phyloP scores from a whole-genome alignment of 1,140 invertebrate species.

The Pseudomyrmex cubaensis region DNA sequence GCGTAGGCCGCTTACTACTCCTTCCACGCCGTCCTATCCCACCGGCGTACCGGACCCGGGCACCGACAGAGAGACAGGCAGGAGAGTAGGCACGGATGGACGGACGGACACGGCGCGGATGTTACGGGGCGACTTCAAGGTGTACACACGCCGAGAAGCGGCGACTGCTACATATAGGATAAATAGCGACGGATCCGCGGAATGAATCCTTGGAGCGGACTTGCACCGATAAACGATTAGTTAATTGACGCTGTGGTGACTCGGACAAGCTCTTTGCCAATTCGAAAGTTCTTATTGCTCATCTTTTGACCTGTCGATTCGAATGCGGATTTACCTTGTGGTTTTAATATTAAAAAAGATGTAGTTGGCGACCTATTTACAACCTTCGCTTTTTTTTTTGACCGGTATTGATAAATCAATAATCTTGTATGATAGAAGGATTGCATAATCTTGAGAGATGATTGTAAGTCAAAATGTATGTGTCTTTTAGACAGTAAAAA shows the following conservation, averaged over 20 bases:
- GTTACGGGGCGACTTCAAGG: constrained; percentile 63
- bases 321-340: neutral
- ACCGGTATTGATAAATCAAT: too few species aligned
- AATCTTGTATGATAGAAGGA: too few species aligned
- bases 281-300: too few species aligned
- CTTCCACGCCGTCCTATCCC: constrained; percentile 75
- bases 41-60: constrained; percentile 75
- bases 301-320: neutral
- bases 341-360: neutral
- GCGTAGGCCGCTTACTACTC: constrained; percentile 83
- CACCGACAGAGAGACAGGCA: constrained; percentile 58
- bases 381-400: too few species aligned
- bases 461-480: too few species aligned
- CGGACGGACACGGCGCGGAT: constrained; percentile 51
- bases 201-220: neutral
- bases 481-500: too few species aligned
- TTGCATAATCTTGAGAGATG: too few species aligned
- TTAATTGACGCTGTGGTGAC: neutral
- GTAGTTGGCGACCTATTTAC: too few species aligned
- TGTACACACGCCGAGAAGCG: constrained; percentile 51
- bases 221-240: neutral
- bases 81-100: constrained; percentile 57
- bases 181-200: neutral
- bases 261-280: neutral
- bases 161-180: neutral